These are phyloP conservation scores for Trachemys scripta DNA, from an alignment of 2,113 vertebrate genomes.

Conservation along the genomic window DNA sequence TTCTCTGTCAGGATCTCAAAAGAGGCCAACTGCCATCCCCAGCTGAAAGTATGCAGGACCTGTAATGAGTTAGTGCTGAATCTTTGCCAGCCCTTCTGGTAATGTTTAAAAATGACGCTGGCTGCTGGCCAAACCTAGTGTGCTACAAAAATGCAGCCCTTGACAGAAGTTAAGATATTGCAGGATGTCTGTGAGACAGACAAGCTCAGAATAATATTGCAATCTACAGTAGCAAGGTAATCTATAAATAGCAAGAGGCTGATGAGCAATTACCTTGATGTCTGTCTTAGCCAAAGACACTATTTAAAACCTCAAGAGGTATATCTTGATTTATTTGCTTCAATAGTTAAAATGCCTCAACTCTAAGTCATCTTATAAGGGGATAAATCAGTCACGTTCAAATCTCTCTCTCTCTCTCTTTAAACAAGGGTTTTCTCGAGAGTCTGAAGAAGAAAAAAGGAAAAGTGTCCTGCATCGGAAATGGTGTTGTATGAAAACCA, in stretches of 20 bases:
- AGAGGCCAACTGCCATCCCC: conserved; percentile 2
- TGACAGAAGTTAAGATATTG: conserved; percentile 35
- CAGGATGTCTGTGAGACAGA: conserved; percentile 71
- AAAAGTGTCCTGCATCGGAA: neutral
- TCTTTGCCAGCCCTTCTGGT: conserved; percentile 52
- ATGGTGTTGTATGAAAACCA: neutral
- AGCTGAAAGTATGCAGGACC: neutral
- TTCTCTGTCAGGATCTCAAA: conserved; percentile 39
- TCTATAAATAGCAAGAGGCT: neutral
- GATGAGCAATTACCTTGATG: neutral
- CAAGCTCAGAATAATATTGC: neutral
- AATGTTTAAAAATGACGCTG: conserved; percentile 45
- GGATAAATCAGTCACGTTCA: neutral
- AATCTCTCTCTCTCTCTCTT: neutral
- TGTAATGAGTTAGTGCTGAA: conserved; percentile 46
- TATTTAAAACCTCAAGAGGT: neutral
- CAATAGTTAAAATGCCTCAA: neutral
- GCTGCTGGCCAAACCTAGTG: conserved; percentile 14
- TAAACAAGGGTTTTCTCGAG: neutral
- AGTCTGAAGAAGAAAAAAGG: neutral
- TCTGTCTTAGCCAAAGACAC: neutral
- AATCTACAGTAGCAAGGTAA: neutral
- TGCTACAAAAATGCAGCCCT: neutral
- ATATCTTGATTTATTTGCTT: neutral
- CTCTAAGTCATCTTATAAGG: neutral